Base-by-base conservation (phyloP, 2,113 vertebrate species). In the Entomyzon cyanotis region DNA sequence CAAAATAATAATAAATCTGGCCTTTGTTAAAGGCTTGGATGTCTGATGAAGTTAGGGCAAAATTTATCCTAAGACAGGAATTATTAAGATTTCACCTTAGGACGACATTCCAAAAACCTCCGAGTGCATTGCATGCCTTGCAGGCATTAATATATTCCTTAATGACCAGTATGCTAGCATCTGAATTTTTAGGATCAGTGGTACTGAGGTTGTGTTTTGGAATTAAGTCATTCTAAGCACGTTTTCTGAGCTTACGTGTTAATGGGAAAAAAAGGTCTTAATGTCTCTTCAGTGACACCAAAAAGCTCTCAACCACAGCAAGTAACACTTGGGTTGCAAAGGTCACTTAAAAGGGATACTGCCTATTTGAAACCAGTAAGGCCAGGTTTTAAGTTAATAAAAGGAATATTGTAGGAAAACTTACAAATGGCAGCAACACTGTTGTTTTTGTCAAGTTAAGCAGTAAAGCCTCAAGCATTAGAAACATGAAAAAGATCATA, bases 251-350 rank as follows among this genome's bases (percentile, higher is more conserved):
- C 15, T 87, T 62, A 94, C 62, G 80, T 69, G 87, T 81, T 93
- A 79, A 96, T 39, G 83, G 64, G 89, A 97, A 96, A n/a, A 78
- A 93, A 97, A 84, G 52, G 50, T 97, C 74, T 92, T 87, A 93
- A 97, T 73, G 71, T 92, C 84, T 95, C 89, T 87, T 92, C 92
- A 96, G 92, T 91, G 93, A 96, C 92, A 93, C 56, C 58, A 56
- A 95, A 94, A 95, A 94, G 96, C 78, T 96, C 87, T 97, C 91
- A 97, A 96, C 97, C 91, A 91, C 94, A 97, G 96, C 97, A 98
- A 98, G 98, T 98, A 98, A 98, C 98, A 98, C 98, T 98, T 98
- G 96, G 97, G 97, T 97, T 97, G 97, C 97, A 97, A 98, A 98
- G 98, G 98, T 97, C 98, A 98, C 98, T 98, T 98, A 97, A 98